Evolutionary conservation across 2,113 vertebrate species (phyloP), one percentile per base, ranked within the genome.

Genomic region (Vombatus ursinus): DNA sequence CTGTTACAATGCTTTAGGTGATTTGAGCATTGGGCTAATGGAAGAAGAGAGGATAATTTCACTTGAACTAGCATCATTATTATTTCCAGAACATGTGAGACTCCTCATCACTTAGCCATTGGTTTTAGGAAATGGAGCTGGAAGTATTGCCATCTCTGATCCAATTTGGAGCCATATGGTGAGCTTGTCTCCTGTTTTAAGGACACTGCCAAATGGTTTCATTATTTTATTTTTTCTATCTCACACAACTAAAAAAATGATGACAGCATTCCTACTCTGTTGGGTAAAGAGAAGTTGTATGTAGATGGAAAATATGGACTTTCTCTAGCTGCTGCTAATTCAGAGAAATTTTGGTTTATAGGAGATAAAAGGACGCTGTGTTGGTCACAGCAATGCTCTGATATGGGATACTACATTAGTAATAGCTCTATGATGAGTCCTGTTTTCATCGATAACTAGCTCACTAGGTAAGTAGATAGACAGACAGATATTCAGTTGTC

Each of bases 401-500:
- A 52, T 94, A 52, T 2, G 47, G 91, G 95, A 52, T 61, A 91
- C 50, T 26, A 28, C 89, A 50, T 50, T 93, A 77, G 48, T 11
- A 28, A 3, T 94, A 95, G 96, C 50, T 23, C 90, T 1, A 84
- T 52, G 8, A 3, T 49, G 48, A 52, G 7, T 94, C 95, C 50
- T 94, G 77, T 94, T 94, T 92, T n/a, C 12, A 54, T 14, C 44
- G 0, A 89, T 77, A 52, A 1, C 4, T 90, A 94, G 16, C 93
- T 37, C 61, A 37, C 31, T 22, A 96, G n/a, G 50, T 24, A 94
- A 51, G 16, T 22, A n/a, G 25, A 77, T 44, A 8, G 31, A 48
- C 26, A 50, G 19, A 91, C 26, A 50, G 19, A 91, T 97, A 97
- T 93, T 90, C 54, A 92, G 84, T 94, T 68, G 54, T 92, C 50